Percentiles rank a stretch among this genome's conserved stretches.
Conservation (phyloP, 2,888 invertebrate species). For the Protodeltote pygarga region DNA sequence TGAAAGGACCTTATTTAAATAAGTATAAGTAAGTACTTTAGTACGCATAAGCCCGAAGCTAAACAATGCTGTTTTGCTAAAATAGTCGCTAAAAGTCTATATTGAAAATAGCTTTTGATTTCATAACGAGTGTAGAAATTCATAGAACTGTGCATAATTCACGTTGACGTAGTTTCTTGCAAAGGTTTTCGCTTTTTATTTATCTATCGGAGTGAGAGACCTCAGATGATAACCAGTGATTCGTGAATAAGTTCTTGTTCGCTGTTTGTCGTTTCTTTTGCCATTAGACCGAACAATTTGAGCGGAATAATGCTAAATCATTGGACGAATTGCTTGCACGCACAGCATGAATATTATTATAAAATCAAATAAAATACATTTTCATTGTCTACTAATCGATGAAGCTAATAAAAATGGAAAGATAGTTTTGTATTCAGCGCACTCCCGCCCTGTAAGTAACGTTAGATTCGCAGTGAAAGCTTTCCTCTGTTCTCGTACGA, state of each 20-base stretch:
- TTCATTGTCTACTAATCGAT: constrained; percentile 14
- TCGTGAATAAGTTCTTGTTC: constrained; percentile 49
- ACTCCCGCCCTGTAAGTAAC: constrained; percentile 32
- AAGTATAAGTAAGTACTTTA: too few species aligned
- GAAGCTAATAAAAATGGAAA: constrained; percentile 17
- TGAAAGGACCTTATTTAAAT: too few species aligned
- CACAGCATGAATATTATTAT: constrained; percentile 36
- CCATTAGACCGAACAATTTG: constrained; percentile 55
- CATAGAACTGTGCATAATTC: constrained; percentile 47
- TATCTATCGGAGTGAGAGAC: constrained; percentile 43
- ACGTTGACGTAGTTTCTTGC: constrained; percentile 41
- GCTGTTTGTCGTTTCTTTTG: constrained; percentile 54
- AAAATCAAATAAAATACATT: constrained; percentile 27
- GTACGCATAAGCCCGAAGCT: not conserved
- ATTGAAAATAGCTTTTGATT: constrained; percentile 13
- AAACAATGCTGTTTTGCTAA: constrained; percentile 13
- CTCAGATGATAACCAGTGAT: constrained; percentile 45
- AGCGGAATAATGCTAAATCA: constrained; percentile 60
- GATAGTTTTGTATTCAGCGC: constrained; percentile 27
- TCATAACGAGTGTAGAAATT: constrained; percentile 31
- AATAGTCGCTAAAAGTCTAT: constrained; percentile 24
- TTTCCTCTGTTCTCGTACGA: constrained; percentile 52
- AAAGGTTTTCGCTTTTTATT: constrained; percentile 48
- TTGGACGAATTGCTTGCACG: constrained; percentile 51
- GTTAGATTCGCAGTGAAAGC: constrained; percentile 49